Evolutionary conservation across 2,888 invertebrate species (phyloP), one percentile per base, ranked within the genome.

Genomic region (Lamellibrachia columna): DNA sequence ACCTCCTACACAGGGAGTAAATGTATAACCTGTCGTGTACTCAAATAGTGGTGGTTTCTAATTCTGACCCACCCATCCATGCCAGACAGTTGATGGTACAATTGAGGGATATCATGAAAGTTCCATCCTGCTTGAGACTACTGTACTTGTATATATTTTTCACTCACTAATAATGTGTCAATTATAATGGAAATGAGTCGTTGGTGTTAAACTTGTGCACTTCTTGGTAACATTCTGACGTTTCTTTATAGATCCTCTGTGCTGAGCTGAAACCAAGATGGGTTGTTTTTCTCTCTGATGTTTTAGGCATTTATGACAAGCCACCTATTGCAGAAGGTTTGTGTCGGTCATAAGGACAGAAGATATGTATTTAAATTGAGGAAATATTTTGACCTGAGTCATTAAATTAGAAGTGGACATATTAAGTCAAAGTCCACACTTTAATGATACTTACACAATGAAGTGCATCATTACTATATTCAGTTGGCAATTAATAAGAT

Each of bases 221-320:
- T 22, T 75, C 22, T 75, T 75, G 22, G 3, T 15, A 15, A 53
- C 28, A 52, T 75, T 22, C 22, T 53, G 91, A 6, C 93, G 28
- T 92, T 52, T 92, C 11, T 92, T 94, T 92, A 15, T 93, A 95
- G 95, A 93, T 92, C 40, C 90, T 95, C 7, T 95, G 95, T 92
- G 92, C 92, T 53, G 92, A 93, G 22, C 94, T 94, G 22, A 28
- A 92, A 28, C 94, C 95, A 15, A 92, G 93, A 22, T 93, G 93
- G 90, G 95, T 95, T 8, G 94, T 95, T 2, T 95, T 95, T 93
- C 93, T 95, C 15, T 94, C 95, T 53, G 95, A 95, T 94, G 95
- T 95, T 7, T 90, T 93, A 55, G 95, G 95, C 7, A 93, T 95
- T 7, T 95, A 93, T 93, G 93, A 95, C 92, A 94, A 93, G 93